Evolutionary conservation across 2,888 invertebrate genomes (phyloP), one percentile per base, ranked within the genome.

Genomic region (Panzeria rudis): DNA sequence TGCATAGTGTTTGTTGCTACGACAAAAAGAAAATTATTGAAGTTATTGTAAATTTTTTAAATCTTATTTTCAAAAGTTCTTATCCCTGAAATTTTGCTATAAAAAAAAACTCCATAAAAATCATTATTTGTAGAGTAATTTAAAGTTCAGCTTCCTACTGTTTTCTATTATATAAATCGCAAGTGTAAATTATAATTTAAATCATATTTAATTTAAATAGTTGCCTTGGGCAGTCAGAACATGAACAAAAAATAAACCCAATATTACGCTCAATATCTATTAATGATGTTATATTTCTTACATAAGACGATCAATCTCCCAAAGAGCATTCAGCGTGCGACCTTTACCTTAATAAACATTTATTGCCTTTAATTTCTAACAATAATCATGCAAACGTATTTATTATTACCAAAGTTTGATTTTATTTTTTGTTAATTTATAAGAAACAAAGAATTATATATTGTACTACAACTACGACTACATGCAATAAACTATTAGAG

Each of bases 331-430:
- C 20, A 44, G 7, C n/a, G 20, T 71, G 62, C 78, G 71, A 62
- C 71, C 62, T 71, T 52, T 71, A 71, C 71, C 78, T 71, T 44
- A 77, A 79, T 54, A 71, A 71, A 71, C 17, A 17, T 54, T 79
- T 71, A 54, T 54, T 71, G 32, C 71, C 23, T 62, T 41, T 71
- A 76, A 56, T 41, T 61, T 71, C 35, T 23, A 69, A 38, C 68
- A 62, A 62, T 62, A 62, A 54, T 79, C 69, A 79, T 62, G 32
- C 47, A 80, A 56, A 61, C 17, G 61, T 54, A 54, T 78, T 71
- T 69, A 32, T 56, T 56, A 29, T 38, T 66, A 73, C 29, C 41
- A 71, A 66, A 69, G 59, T 73, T 35, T 71, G 17, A 38, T 73
- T 47, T 72, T 20, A 29, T 38, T 62, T 77, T 61, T 32, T 62